Base-by-base conservation (phyloP, 2,888 invertebrate species). In the Gasteruption jaculator region DNA sequence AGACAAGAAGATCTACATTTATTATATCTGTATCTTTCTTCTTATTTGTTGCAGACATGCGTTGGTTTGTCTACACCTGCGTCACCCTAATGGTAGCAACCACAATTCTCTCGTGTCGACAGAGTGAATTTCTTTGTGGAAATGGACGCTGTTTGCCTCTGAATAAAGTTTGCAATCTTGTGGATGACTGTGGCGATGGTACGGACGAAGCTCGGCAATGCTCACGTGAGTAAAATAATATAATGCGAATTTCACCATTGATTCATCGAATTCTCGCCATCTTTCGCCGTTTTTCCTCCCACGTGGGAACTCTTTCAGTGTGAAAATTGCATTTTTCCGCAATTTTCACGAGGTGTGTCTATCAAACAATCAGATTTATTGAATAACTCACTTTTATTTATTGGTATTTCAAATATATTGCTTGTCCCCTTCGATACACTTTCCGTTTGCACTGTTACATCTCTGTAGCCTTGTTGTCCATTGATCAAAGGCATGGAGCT, bases 181-280 rank as follows among this genome's bases (percentile, higher is more conserved):
- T 82, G 45, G 80, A 82, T 58, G 86, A 89, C 66, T 89, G 88
- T 59, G 81, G 81, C 19, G 88, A 88, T 68, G 81, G 80, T 58
- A 84, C 82, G 54, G 88, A 89, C 66, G 88, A 89, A 68, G 80
- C 81, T 3, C 76, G 79, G 52, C 78, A 79, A 57, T 88, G 88
- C 70, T 77, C 86, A 59, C 85, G 88, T 88, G 73, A 86, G 86
- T 83, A 41, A 41, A 42, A n/a, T n/a, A n/a, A n/a, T n/a, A n/a
- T n/a, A n/a, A n/a, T n/a, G n/a, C n/a, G n/a, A n/a, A n/a, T n/a
- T n/a, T n/a, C n/a, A n/a, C n/a, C n/a, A n/a, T n/a, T n/a, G n/a
- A n/a, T n/a, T n/a, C n/a, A n/a, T n/a, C n/a, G n/a, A n/a, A 35
- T 37, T 39, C 37, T 36, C 31, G 39, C 40, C 26, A 38, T 26